Conservation (phyloP, 1,140 invertebrate genomes). For the Bombus cullumanus region DNA sequence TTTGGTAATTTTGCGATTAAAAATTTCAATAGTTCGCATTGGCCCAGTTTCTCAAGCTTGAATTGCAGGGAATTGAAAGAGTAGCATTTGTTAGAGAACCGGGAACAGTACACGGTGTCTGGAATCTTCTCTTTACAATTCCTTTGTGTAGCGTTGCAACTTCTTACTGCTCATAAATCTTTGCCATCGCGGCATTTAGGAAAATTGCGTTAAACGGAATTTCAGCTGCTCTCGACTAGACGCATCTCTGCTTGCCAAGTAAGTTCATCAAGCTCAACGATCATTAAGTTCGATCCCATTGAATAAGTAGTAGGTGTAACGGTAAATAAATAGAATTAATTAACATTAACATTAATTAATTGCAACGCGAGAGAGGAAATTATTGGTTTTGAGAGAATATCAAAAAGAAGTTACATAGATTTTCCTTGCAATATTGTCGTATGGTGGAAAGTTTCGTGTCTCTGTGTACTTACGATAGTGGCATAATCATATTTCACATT, state of each 20-base stretch:
- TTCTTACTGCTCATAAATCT: background rate
- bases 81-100: background rate
- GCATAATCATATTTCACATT: background rate
- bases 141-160: conserved; percentile 4
- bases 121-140: background rate
- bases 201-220: background rate
- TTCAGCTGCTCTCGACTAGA: background rate
- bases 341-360: no score
- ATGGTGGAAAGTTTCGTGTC: no score
- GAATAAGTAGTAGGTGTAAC: no score
- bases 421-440: background rate
- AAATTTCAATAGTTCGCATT: background rate
- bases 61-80: background rate
- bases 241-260: no score
- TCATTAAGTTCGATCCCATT: no score
- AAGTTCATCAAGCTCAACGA: no score
- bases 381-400: no score
- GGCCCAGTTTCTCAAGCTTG: background rate
- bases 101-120: background rate
- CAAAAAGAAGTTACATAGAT: background rate
- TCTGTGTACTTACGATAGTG: background rate
- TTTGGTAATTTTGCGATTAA: background rate
- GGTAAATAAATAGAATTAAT: no score
- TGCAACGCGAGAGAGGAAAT: no score
- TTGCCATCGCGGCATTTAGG: background rate